These are phyloP conservation scores for Neodiprion virginianus DNA, from an alignment of 1,140 invertebrate species.

Conservation along the genomic window DNA sequence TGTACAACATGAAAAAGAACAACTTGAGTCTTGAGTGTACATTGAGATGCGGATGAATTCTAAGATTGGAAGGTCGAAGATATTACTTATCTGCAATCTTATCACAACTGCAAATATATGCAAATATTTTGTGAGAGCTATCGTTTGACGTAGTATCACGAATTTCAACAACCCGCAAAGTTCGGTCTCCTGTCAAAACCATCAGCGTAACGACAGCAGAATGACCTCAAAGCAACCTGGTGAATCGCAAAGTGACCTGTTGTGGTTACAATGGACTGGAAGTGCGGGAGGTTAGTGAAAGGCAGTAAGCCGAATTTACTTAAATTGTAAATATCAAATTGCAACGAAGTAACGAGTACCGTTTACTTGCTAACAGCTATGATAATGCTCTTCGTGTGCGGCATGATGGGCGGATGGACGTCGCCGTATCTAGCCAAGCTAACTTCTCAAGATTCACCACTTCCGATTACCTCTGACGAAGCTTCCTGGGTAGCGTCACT, in stretches of 20 bases:
- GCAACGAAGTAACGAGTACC: not conserved
- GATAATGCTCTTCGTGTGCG: constrained; percentile 30
- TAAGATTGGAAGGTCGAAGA: too few relatives aligned
- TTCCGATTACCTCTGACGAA: constrained; percentile 66
- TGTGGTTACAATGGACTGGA: not conserved
- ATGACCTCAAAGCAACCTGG: too few relatives aligned
- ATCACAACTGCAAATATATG: too few relatives aligned
- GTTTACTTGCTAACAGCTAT: constrained; percentile 27
- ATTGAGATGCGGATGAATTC: too few relatives aligned
- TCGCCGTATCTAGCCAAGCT: constrained; percentile 64
- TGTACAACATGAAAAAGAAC: too few relatives aligned
- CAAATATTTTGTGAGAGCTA: too few relatives aligned
- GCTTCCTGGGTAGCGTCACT: constrained; percentile 72
- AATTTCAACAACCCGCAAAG: too few relatives aligned
- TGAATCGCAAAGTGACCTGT: not conserved
- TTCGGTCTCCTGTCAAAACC: too few relatives aligned
- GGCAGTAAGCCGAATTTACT: not conserved
- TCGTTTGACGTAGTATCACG: too few relatives aligned
- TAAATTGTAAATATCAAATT: not conserved
- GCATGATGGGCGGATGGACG: constrained; percentile 56
- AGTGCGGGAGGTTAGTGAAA: not conserved
- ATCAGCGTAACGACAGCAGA: too few relatives aligned
- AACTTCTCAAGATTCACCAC: constrained; percentile 56
- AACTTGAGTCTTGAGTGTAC: too few relatives aligned
- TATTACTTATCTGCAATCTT: too few relatives aligned